Evolutionary conservation across 1,140 invertebrate species (phyloP), one percentile per base, ranked within the genome.

Genomic region (honey bee (Apis mellifera)): DNA sequence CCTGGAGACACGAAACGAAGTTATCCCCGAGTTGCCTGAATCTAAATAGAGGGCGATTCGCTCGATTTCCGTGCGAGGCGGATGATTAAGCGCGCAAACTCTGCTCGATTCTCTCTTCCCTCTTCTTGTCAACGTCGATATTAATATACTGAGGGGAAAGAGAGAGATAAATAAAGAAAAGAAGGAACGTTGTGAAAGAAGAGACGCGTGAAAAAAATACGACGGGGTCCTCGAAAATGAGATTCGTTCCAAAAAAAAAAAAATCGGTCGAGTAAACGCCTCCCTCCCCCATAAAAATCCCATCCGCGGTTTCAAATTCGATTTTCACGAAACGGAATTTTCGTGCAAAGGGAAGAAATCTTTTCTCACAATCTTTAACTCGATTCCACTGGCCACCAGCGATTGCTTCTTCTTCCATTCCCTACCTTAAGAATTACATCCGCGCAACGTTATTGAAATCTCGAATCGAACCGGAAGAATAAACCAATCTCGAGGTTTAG

Each of bases 11-110:
- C 72, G 84, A 75, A 86, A 86, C 68, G 78, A 86, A 86, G 85
- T 86, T 86, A 86, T 72, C 59, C 32, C 68, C 69, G 73, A 60
- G 83, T 82, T 69, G 57, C 21, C 85, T 54, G 62, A 82, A 82
- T 75, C 78, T 86, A 86, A 86, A 82, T 86, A 82, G 72, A 59
- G 13, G 60, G 71, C 85, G 75, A 85, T 77, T 81, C 84, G 70
- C 80, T 86, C 85, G 80, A 85, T 85, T 86, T 82, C 84, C 73
- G 60, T n/a, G 68, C 83, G 78, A 82, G 64, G 60, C 57, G 55
- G 26, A 42, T 71, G 60, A 74, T 57, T 85, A 82, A 32, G 26
- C 60, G 72, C 68, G 54, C 23, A 62, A 66, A 52, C 48, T 1
- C 32, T 7, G 32, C 32, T 42, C 32, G 4, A 5, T 7, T 42